Conservation (phyloP, 1,140 invertebrate genomes). For the Charaxes varanes region DNA sequence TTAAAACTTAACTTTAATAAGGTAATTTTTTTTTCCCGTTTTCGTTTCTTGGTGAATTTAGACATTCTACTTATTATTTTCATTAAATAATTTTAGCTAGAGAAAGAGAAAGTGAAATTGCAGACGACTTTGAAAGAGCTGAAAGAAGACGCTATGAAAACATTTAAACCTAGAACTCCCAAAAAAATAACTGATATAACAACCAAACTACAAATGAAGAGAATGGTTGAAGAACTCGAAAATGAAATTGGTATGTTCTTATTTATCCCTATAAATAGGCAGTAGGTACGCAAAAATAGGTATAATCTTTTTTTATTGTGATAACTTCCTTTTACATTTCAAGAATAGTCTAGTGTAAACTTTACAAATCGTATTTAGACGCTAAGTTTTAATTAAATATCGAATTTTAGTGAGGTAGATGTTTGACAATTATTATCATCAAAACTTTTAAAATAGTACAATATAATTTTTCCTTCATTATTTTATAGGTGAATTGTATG, state of each 20-base stretch:
- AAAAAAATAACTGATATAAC: constrained; percentile 82
- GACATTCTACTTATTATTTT: no score
- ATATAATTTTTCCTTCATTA: no score
- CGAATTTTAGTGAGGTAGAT: no score
- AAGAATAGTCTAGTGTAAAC: no score
- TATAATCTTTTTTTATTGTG: background rate
- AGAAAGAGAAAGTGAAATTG: constrained; percentile 76
- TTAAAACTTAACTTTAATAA: constrained; percentile 64
- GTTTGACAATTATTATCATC: no score
- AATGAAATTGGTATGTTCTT: constrained; percentile 80
- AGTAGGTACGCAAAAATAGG: background rate
- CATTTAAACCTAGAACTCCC: constrained; percentile 78
- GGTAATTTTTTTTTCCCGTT: constrained; percentile 35
- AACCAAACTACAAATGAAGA: constrained; percentile 82
- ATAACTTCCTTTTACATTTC: no score
- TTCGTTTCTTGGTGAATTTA: no score
- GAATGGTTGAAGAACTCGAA: constrained; percentile 86
- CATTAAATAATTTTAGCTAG: constrained; percentile 50
- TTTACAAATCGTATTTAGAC: no score
- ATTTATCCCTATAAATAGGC: background rate
- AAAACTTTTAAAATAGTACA: no score
- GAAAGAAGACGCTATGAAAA: constrained; percentile 76
- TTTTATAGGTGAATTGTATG: constrained; percentile 78
- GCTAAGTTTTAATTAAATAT: no score
- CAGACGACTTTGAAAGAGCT: constrained; percentile 77